Percentiles rank a stretch among this genome's conserved stretches.
These are phyloP conservation scores for Hedychridium roseum DNA, from an alignment of 2,888 invertebrate genomes.

Conservation along the genomic window DNA sequence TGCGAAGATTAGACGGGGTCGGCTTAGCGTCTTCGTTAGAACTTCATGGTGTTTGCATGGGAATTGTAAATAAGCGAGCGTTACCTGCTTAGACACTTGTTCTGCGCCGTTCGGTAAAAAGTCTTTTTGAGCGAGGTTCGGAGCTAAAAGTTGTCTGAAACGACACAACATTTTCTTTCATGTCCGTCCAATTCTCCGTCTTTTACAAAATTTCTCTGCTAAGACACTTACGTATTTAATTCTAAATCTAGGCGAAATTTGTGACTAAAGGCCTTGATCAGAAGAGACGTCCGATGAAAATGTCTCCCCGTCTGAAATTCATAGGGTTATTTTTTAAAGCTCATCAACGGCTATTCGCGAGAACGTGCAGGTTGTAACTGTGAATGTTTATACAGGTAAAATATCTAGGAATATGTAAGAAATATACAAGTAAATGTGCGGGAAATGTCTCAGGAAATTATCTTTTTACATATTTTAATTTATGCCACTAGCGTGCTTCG, in stretches of 20 bases:
- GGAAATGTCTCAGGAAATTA: too few species aligned
- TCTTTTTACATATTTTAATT: too few species aligned
- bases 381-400: too few species aligned
- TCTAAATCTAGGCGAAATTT: slow-evolving; percentile 95
- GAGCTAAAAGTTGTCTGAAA: slow-evolving; percentile 91
- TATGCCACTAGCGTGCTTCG: too few species aligned
- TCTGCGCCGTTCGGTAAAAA: slow-evolving; percentile 86
- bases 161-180: slow-evolving; percentile 28
- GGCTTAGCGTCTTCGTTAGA: neutral
- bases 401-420: too few species aligned
- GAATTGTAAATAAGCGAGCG: slow-evolving; percentile 36
- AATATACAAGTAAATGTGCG: too few species aligned
- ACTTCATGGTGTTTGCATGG: neutral
- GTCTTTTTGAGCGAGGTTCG: slow-evolving; percentile 90
- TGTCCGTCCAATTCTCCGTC: neutral
- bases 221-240: slow-evolving; percentile 91
- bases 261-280: slow-evolving; percentile 96
- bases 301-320: slow-evolving; percentile 86
- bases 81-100: slow-evolving; percentile 82
- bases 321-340: slow-evolving; percentile 16
- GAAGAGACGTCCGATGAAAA: slow-evolving; percentile 91
- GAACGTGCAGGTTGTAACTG: too few species aligned
- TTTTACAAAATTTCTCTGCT: neutral
- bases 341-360: slow-evolving; percentile 5
- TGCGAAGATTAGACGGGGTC: slow-evolving; percentile 58